A percentile compares a stretch with the other conserved stretches of the same genome.
These are phyloP conservation scores for Odontocerum albicorne DNA, from an alignment of 2,888 invertebrate genomes.

Conservation along the genomic window DNA sequence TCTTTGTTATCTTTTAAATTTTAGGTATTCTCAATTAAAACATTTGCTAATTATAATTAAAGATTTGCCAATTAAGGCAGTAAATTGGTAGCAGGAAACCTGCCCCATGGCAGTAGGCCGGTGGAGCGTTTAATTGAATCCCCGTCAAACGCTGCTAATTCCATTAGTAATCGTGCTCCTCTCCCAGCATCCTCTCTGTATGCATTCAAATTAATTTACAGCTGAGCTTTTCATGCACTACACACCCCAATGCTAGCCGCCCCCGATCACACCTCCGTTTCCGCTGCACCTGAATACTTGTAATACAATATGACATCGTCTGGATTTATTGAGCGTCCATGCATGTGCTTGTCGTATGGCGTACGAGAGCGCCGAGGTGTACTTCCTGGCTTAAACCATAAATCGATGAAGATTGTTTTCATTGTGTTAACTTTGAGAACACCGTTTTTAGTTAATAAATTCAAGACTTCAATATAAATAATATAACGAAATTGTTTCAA, in stretches of 20 bases:
- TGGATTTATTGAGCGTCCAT: background rate
- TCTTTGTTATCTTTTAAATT: too few relatives aligned
- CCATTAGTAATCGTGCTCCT: constrained; percentile 33
- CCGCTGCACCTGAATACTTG: background rate
- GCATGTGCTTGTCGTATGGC: background rate
- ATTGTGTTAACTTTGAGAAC: too few relatives aligned
- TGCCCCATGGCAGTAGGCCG: constrained; percentile 20
- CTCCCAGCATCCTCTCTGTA: constrained; percentile 16
- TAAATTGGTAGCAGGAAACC: too few relatives aligned
- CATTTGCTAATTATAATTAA: too few relatives aligned
- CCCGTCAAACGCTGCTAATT: constrained; percentile 34
- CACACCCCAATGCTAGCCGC: background rate
- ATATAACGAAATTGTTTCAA: too few relatives aligned
- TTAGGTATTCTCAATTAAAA: too few relatives aligned
- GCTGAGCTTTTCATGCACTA: constrained; percentile 8
- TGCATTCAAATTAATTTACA: constrained; percentile 26
- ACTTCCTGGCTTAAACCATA: too few relatives aligned
- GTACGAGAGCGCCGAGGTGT: background rate
- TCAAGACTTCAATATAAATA: too few relatives aligned
- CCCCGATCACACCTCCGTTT: background rate
- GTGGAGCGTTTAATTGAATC: constrained; percentile 35
- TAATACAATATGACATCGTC: too few relatives aligned
- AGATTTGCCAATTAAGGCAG: too few relatives aligned
- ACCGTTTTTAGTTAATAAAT: too few relatives aligned
- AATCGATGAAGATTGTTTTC: too few relatives aligned